phyloP scores from a whole-genome alignment of 1,140 invertebrate species.

The Micrasema minimum region DNA sequence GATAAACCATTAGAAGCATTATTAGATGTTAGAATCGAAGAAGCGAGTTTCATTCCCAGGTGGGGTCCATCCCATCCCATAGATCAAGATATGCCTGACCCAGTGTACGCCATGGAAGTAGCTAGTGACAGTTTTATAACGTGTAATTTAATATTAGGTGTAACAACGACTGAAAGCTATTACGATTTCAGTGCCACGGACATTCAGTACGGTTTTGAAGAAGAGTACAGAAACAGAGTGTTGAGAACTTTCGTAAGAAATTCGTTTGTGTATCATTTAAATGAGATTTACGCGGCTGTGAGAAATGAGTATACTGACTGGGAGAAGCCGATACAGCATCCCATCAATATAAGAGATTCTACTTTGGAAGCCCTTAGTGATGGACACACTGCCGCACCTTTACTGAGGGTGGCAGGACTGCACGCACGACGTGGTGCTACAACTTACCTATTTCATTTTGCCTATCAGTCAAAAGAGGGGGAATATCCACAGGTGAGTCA shows the following conservation, averaged over 20 bases:
- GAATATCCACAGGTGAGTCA: constrained; percentile 75
- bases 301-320: constrained; percentile 94
- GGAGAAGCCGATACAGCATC: constrained; percentile 86
- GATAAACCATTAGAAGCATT: constrained; percentile 51
- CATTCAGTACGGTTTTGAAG: constrained; percentile 81
- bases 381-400: constrained; percentile 79
- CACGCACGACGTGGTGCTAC: constrained; percentile 76
- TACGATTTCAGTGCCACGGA: constrained; percentile 80
- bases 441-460: constrained; percentile 85
- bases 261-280: constrained; percentile 87
- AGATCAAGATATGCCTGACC: constrained; percentile 72
- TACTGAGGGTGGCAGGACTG: constrained; percentile 76
- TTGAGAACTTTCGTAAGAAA: constrained; percentile 87
- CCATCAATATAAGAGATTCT: constrained; percentile 83
- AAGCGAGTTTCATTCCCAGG: constrained; percentile 49
- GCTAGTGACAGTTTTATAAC: constrained; percentile 77
- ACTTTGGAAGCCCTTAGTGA: constrained; percentile 90
- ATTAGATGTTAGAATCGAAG: constrained; percentile 48
- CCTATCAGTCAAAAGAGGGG: constrained; percentile 80
- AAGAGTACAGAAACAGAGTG: constrained; percentile 77
- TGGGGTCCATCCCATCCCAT: constrained; percentile 66
- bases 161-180: constrained; percentile 80
- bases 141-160: constrained; percentile 75
- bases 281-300: constrained; percentile 91
- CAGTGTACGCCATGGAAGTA: constrained; percentile 72